These are phyloP conservation scores for Peromyscus maniculatus DNA, from an alignment of 2,113 vertebrate genomes.

Conservation along the genomic window DNA sequence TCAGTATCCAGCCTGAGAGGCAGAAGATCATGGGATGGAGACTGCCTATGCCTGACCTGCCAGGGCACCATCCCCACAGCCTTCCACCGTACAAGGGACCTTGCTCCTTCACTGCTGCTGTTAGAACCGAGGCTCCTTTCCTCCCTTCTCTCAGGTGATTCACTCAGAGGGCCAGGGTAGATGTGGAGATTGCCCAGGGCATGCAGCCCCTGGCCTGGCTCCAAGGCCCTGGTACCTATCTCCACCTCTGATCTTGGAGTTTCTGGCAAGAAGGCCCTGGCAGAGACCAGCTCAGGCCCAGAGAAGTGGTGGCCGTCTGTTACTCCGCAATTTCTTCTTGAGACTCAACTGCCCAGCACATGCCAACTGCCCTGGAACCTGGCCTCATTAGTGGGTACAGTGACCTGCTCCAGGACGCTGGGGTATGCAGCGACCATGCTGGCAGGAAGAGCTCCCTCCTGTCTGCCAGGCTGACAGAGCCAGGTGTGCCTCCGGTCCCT, in stretches of 20 bases:
- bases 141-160: not conserved
- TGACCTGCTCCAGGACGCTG: not conserved
- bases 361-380: not conserved
- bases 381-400: too few species aligned
- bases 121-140: not conserved
- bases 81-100: not conserved
- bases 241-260: not conserved
- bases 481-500: not conserved
- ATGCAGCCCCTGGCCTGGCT: not conserved
- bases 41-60: too few species aligned
- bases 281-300: not conserved
- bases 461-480: not conserved
- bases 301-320: accelerated
- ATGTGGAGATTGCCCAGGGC: not conserved
- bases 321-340: not conserved
- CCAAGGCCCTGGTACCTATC: not conserved
- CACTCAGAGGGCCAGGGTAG: too few species aligned
- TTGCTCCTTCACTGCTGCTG: not conserved
- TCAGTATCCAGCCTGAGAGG: not conserved
- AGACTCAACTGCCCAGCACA: not conserved
- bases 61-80: accelerated
- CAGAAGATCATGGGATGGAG: not conserved
- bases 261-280: too few species aligned
- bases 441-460: not conserved
- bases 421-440: not conserved